Evolutionary conservation across 1,140 invertebrate species (phyloP).

Genomic region (Plectus sambesii): DNA sequence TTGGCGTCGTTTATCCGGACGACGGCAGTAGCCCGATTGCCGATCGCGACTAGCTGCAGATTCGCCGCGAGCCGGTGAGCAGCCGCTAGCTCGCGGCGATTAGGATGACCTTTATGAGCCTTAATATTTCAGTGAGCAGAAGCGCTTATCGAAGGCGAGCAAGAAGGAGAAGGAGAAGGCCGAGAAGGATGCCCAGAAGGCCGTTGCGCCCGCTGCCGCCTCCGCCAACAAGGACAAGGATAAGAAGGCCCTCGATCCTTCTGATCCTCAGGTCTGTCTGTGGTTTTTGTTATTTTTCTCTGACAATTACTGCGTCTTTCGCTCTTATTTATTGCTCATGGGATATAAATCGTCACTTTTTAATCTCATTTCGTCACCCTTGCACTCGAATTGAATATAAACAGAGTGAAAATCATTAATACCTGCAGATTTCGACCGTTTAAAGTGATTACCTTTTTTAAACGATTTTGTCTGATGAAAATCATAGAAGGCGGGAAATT

Average conservation of each 20-base stretch:
- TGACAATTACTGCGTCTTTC: not conserved
- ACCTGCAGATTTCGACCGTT: not conserved
- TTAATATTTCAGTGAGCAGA: conserved; percentile 34
- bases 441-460: too few relatives aligned
- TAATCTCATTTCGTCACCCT: not conserved
- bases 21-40: too few relatives aligned
- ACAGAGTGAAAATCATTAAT: not conserved
- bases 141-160: conserved; percentile 26
- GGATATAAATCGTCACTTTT: not conserved
- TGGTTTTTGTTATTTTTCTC: not conserved
- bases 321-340: not conserved
- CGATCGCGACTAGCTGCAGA: too few relatives aligned
- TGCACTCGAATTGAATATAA: not conserved
- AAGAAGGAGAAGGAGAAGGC: conserved; percentile 31
- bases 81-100: too few relatives aligned
- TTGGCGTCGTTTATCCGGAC: too few relatives aligned
- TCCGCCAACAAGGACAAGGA: conserved; percentile 8
- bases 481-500: too few relatives aligned
- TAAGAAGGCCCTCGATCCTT: conserved; percentile 31
- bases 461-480: not conserved
- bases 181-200: conserved; percentile 25
- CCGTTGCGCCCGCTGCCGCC: conserved; percentile 10
- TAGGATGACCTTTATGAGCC: too few relatives aligned
- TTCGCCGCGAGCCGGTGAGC: too few relatives aligned
- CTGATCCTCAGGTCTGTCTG: conserved; percentile 25